phyloP scores from a whole-genome alignment of 2,113 vertebrate genomes.

The Ailuropoda melanoleuca region DNA sequence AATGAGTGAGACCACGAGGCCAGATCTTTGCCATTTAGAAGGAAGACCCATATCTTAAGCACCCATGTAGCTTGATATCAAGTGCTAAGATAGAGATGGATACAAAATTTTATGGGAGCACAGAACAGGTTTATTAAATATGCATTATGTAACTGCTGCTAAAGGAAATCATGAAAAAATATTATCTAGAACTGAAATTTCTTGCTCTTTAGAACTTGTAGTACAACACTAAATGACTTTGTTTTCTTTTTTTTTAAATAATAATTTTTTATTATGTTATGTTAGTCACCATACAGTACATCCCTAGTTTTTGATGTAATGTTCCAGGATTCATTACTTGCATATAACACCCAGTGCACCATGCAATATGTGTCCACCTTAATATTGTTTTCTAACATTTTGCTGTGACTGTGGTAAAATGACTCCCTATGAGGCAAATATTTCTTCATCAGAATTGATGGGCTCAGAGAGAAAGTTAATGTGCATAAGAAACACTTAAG shows the following conservation, averaged over 20 bases:
- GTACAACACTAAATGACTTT: neutral
- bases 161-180: conserved; percentile 11
- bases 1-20: neutral
- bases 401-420: conserved; percentile 11
- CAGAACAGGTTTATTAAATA: neutral
- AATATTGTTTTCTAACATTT: neutral
- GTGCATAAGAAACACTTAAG: neutral
- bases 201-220: neutral
- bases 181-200: conserved; percentile 24
- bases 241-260: neutral
- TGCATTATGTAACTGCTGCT: neutral
- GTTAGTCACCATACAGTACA: no score
- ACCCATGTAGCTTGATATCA: neutral
- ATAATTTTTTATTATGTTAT: no score
- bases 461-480: neutral
- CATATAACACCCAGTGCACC: no score
- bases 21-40: neutral
- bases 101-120: neutral
- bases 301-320: no score
- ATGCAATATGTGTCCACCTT: no score
- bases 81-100: neutral
- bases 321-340: no score
- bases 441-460: conserved; percentile 1
- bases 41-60: neutral
- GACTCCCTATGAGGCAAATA: neutral